phyloP scores from a whole-genome alignment of 2,113 vertebrate species.

The Desmodus rotundus region DNA sequence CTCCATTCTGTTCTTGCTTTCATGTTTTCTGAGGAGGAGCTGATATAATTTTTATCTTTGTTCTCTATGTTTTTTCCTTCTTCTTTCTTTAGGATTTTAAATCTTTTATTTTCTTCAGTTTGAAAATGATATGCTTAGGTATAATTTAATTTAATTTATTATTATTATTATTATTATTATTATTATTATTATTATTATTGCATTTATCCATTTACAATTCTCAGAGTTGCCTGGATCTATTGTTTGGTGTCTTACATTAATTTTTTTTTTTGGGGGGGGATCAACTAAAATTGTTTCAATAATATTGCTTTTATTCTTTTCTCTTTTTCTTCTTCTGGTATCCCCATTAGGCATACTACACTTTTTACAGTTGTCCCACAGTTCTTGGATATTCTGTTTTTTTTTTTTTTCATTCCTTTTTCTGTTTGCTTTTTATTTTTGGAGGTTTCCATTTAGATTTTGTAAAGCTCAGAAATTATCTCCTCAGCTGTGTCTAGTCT shows the following conservation, averaged over 20 bases:
- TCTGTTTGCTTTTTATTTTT: background rate
- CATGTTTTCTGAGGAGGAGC: background rate
- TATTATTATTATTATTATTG: background rate
- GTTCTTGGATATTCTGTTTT: background rate
- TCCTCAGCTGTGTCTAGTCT: background rate
- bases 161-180: background rate
- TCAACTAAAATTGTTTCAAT: background rate
- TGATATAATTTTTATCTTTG: background rate
- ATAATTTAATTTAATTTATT: background rate
- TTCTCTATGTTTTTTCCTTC: background rate
- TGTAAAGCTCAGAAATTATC: background rate
- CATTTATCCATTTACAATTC: background rate
- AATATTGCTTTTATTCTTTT: background rate
- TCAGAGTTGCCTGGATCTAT: background rate
- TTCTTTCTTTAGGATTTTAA: background rate
- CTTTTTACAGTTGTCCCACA: background rate
- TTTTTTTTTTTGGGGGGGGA: background rate
- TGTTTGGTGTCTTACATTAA: background rate
- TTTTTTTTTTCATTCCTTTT: background rate
- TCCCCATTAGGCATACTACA: background rate
- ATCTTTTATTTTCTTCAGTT: background rate
- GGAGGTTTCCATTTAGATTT: background rate
- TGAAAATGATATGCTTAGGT: background rate
- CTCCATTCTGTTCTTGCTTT: background rate
- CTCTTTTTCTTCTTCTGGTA: background rate